These are phyloP conservation scores for Cordilura impudica DNA, from an alignment of 2,888 invertebrate species.

Conservation along the genomic window DNA sequence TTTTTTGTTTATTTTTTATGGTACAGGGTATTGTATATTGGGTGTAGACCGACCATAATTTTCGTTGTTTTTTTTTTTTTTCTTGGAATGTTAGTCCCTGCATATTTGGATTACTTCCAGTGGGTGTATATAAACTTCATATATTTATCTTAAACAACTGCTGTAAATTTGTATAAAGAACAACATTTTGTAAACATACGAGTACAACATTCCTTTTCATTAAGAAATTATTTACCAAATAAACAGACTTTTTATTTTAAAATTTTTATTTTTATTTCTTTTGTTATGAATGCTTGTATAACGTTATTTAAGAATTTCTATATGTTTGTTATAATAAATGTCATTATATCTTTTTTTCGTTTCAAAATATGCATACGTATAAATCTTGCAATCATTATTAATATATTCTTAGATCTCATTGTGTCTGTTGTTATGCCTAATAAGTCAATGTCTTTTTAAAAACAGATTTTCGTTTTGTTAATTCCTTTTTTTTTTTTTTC, in stretches of 20 bases:
- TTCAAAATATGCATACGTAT: neutral
- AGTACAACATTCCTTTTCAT: conserved; percentile 22
- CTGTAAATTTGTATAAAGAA: neutral
- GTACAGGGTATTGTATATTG: too few species aligned
- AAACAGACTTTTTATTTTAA: conserved; percentile 3
- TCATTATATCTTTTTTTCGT: neutral
- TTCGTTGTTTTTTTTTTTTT: too few species aligned
- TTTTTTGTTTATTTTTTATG: too few species aligned
- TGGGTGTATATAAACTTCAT: too few species aligned
- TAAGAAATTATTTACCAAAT: conserved; percentile 42
- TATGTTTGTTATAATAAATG: neutral
- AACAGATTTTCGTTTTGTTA: neutral
- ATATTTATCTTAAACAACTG: neutral
- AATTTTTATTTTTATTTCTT: neutral
- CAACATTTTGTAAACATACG: neutral
- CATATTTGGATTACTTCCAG: too few species aligned
- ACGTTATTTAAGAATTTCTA: too few species aligned
- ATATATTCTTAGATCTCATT: conserved; percentile 15
- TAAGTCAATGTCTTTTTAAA: conserved; percentile 55
- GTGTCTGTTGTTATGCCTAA: conserved; percentile 52
- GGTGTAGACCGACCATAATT: too few species aligned
- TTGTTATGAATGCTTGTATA: neutral
- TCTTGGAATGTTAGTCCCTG: too few species aligned
- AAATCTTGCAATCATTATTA: conserved; percentile 27
- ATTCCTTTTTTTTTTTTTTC: neutral